Percentiles rank a stretch among this genome's conserved stretches.
phyloP scores from a whole-genome alignment of 2,113 vertebrate genomes.

The Epinephelus cyanopodus region DNA sequence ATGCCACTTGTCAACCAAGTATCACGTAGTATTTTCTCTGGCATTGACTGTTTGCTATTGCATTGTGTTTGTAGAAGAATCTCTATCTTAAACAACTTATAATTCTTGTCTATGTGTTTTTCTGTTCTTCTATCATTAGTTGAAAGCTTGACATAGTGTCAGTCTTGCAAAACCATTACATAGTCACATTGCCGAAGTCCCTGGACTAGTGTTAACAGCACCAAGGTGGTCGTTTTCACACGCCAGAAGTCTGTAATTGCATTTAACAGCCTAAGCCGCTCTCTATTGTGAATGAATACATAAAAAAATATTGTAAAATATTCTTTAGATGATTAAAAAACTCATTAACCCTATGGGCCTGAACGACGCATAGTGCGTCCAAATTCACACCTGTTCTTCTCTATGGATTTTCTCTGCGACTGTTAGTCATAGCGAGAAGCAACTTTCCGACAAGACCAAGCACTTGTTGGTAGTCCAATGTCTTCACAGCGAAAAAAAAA shows the following conservation, averaged over 20 bases:
- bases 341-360: slow-evolving; percentile 3
- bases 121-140: neutral
- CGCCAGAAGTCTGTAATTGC: neutral
- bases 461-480: too few relatives aligned
- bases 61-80: neutral
- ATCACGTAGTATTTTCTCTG: neutral
- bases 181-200: slow-evolving; percentile 8
- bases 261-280: neutral
- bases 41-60: slow-evolving; percentile 15
- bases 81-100: neutral
- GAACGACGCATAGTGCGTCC: too few relatives aligned
- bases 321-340: slow-evolving; percentile 27
- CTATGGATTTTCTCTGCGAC: too few relatives aligned
- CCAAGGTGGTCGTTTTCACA: slow-evolving; percentile 3
- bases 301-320: slow-evolving; percentile 9
- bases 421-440: too few relatives aligned
- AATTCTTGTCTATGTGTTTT: neutral
- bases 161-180: slow-evolving; percentile 17
- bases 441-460: too few relatives aligned
- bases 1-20: slow-evolving; percentile 19
- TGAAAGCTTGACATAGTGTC: slow-evolving; percentile 9
- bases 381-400: too few relatives aligned
- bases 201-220: slow-evolving; percentile 10
- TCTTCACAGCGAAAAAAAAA: too few relatives aligned
- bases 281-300: slow-evolving; percentile 20